Evolutionary conservation across 2,797 vertebrate genomes (phyloP), one percentile per base, ranked within the genome.

Genomic region (Syngnathus rostellatus): DNA sequence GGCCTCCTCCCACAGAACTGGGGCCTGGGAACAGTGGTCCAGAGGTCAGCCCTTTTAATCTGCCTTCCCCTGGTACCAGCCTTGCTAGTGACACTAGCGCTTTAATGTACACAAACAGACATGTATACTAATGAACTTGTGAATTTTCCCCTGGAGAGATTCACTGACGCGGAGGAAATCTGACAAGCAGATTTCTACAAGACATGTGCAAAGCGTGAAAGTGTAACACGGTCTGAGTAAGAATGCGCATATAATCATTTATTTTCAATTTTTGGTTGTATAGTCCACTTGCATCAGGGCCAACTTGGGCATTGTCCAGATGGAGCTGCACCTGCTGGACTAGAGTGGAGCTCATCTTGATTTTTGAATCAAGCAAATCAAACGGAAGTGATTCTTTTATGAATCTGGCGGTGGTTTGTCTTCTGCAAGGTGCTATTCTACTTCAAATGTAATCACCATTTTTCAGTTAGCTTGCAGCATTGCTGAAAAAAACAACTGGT

Each of bases 11-110:
- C 77, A 81, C 64, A 81, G 82, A 87, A 87, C 79, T 74, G 68
- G 76, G 78, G 81, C 86, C 87, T 91, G 89, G 88, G 91, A 90
- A 92, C 75, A 79, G 71, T 39, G 76, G 68, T 74, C 77, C 72
- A 54, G 68, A 78, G 73, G 80, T 86, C 83, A 83, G 62, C 75
- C 70, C 68, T 62, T 19, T 69, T 69, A 57, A 68, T 70, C 71
- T 84, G 62, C 69, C n/a, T 51, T 85, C 78, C 75, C 73, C 39
- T 63, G 72, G 69, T 77, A 72, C 84, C 76, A 85, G 73, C 79
- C 77, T 83, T 71, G 74, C 73, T 45, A 5, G n/a, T 7, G 54
- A 57, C 59, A 53, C 70, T 67, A 59, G 76, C 66, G 37, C 60
- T 66, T 55, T 64, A 79, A 61, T 41, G 21, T 43, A 62, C 40